Evolutionary conservation across 2,113 vertebrate species (phyloP).

Genomic region (Percina caprodes): DNA sequence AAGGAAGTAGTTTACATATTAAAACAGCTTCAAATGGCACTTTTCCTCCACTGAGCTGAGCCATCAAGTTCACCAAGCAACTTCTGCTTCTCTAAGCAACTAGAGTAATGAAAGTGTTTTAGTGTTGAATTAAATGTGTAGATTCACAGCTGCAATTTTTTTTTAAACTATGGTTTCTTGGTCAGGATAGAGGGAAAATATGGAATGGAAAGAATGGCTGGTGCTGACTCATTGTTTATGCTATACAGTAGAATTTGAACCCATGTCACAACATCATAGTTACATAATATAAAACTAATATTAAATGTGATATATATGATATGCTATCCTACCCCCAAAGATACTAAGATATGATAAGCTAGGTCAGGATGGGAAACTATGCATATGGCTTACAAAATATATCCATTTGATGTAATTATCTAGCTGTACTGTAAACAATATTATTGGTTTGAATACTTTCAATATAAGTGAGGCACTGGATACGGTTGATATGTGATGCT

Average conservation of each 20-base stretch:
- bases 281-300: not conserved
- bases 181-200: not conserved
- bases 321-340: not conserved
- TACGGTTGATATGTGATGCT: not conserved
- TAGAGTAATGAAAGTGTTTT: not conserved
- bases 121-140: conserved; percentile 20
- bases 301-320: not conserved
- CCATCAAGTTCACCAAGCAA: conserved; percentile 47
- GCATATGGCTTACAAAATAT: not conserved
- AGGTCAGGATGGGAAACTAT: not conserved
- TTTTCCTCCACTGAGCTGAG: conserved; percentile 21
- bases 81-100: not conserved
- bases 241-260: not conserved
- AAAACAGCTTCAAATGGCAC: conserved; percentile 55
- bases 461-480: not conserved
- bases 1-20: conserved; percentile 68
- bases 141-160: not conserved
- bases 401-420: not conserved
- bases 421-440: not conserved
- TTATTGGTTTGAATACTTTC: not conserved
- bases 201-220: not conserved
- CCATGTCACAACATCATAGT: not conserved
- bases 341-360: not conserved
- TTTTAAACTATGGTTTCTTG: not conserved
- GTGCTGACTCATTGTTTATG: not conserved